Percentiles rank a stretch among this genome's conserved stretches.
These are phyloP conservation scores for Strix aluco DNA, from an alignment of 2,113 vertebrate species.

Conservation along the genomic window DNA sequence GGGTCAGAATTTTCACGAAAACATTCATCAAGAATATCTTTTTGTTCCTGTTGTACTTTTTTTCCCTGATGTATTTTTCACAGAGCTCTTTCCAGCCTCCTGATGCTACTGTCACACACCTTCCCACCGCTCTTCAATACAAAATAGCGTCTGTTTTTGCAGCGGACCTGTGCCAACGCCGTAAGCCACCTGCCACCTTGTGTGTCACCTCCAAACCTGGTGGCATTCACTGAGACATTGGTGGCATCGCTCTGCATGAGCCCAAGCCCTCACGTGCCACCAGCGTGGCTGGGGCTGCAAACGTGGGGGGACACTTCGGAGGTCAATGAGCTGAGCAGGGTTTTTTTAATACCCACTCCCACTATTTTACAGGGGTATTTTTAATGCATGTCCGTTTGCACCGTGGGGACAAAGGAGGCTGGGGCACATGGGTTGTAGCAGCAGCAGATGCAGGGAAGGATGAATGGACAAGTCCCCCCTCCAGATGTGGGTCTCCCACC, in stretches of 20 bases:
- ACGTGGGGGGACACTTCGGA: not conserved
- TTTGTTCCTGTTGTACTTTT: not conserved
- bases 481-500: not conserved
- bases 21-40: not conserved
- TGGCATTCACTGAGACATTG: not conserved
- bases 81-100: not conserved
- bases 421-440: too few relatives aligned
- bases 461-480: not conserved
- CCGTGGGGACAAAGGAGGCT: not conserved
- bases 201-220: not conserved
- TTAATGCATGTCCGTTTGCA: not conserved
- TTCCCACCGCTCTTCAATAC: rapidly evolving
- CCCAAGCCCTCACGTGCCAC: not conserved
- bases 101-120: not conserved
- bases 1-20: not conserved
- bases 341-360: not conserved
- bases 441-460: not conserved
- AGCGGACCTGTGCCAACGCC: not conserved
- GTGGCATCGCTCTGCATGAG: not conserved
- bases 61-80: not conserved
- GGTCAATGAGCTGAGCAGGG: not conserved
- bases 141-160: not conserved
- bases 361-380: not conserved
- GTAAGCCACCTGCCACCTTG: not conserved
- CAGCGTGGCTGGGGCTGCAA: not conserved